phyloP scores from a whole-genome alignment of 2,113 vertebrate genomes.

The Aegypius monachus region DNA sequence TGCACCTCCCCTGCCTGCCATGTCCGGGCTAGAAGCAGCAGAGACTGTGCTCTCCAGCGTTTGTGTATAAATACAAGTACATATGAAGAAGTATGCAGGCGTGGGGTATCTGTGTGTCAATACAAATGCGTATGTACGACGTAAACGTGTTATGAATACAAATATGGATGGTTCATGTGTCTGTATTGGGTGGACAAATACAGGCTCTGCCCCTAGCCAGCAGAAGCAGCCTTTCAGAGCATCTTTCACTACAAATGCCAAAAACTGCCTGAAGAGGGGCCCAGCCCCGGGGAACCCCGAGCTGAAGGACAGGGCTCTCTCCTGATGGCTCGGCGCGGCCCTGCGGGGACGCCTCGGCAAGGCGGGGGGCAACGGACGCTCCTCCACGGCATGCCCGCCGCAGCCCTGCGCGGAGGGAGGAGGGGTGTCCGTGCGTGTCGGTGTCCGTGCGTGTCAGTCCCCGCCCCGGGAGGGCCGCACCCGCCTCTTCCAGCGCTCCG shows the following conservation, averaged over 20 bases:
- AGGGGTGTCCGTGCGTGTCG: neutral
- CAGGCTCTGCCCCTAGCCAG: fast-evolving
- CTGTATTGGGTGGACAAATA: no score
- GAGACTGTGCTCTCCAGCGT: fast-evolving
- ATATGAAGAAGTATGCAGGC: neutral
- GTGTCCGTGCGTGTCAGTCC: no score
- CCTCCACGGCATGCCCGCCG: fast-evolving
- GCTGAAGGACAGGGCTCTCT: no score
- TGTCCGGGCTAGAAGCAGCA: neutral
- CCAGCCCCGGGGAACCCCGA: neutral
- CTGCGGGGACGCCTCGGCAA: fast-evolving
- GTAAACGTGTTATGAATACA: fast-evolving
- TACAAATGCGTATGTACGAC: fast-evolving
- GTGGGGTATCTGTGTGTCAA: neutral
- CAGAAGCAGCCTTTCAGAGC: neutral
- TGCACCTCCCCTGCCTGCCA: neutral
- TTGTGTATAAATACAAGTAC: neutral
- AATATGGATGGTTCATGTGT: neutral
- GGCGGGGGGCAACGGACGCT: fast-evolving
- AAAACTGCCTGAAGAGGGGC: no score
- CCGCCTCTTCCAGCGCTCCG: neutral
- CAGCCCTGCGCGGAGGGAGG: neutral
- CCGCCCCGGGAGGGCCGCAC: neutral
- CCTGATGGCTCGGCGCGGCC: fast-evolving
- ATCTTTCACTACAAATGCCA: neutral